Evolutionary conservation across 2,888 invertebrate species (phyloP).

Genomic region (Apotomis turbidana): DNA sequence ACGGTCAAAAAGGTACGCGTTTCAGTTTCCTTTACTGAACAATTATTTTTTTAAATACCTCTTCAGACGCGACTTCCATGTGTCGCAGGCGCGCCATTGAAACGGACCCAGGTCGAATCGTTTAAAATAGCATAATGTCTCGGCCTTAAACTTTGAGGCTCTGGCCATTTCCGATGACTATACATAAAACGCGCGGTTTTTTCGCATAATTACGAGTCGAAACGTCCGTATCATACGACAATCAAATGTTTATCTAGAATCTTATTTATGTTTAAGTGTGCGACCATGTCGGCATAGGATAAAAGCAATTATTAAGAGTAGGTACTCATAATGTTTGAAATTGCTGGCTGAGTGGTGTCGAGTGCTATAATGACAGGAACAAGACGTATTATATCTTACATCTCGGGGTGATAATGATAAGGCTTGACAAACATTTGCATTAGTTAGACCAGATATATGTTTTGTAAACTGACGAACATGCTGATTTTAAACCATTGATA

Average conservation of each 20-base stretch:
- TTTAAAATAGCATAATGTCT: constrained; percentile 32
- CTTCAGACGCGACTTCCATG: too few relatives aligned
- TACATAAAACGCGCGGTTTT: constrained; percentile 22
- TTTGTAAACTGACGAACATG: too few relatives aligned
- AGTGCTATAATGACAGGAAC: background rate
- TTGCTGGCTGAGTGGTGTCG: background rate
- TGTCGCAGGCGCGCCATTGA: constrained; percentile 15
- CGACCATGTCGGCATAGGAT: constrained; percentile 2
- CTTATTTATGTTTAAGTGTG: constrained; percentile 13
- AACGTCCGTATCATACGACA: constrained; percentile 17
- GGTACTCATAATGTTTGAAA: background rate
- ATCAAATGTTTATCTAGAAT: constrained; percentile 21
- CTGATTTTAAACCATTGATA: too few relatives aligned
- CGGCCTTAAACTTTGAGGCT: constrained; percentile 38
- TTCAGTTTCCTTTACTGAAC: background rate
- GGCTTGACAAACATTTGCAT: too few relatives aligned
- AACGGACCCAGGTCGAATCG: constrained; percentile 15
- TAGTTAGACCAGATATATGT: too few relatives aligned
- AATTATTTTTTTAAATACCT: too few relatives aligned
- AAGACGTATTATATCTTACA: too few relatives aligned
- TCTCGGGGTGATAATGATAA: too few relatives aligned
- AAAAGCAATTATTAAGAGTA: constrained; percentile 1
- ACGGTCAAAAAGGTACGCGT: too few relatives aligned
- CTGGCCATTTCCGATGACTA: constrained; percentile 19
- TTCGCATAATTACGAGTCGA: constrained; percentile 23